These are phyloP conservation scores for Kryphioiulus occultus DNA, from an alignment of 2,888 invertebrate genomes.

Conservation along the genomic window DNA sequence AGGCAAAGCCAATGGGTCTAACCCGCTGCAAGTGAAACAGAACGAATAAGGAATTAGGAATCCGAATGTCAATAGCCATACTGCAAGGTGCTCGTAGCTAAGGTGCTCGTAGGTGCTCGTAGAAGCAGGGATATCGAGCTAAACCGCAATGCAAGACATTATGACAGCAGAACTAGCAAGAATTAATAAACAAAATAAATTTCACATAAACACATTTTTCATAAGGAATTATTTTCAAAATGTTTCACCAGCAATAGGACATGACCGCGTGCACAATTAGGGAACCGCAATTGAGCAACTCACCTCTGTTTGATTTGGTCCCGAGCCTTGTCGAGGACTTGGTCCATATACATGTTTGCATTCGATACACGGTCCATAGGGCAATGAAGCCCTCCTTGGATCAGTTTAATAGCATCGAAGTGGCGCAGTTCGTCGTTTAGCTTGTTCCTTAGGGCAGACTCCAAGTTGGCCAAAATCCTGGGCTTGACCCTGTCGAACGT, in stretches of 20 bases:
- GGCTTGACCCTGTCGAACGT: constrained; percentile 53
- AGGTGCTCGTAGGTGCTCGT: no score
- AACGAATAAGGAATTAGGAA: not conserved
- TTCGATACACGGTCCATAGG: constrained; percentile 51
- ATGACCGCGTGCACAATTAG: no score
- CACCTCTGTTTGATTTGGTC: constrained; percentile 54
- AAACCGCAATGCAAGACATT: no score
- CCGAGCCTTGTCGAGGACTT: constrained; percentile 54
- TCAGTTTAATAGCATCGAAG: constrained; percentile 52
- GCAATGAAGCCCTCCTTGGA: constrained; percentile 53
- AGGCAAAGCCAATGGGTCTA: constrained; percentile 53
- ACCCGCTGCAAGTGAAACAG: constrained; percentile 48
- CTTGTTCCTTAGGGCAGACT: constrained; percentile 50
- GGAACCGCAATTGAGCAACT: not conserved
- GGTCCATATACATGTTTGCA: constrained; percentile 54
- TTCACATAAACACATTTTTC: no score
- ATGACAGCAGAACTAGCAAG: no score
- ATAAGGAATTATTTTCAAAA: no score
- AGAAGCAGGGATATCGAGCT: no score
- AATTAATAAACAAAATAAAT: no score
- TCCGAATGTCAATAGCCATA: no score
- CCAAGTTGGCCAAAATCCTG: constrained; percentile 50
- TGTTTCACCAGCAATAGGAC: no score
- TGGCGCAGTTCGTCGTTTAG: constrained; percentile 53
- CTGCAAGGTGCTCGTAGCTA: no score